phyloP scores from a whole-genome alignment of 2,888 invertebrate genomes.

The Cheilosia scutellata region DNA sequence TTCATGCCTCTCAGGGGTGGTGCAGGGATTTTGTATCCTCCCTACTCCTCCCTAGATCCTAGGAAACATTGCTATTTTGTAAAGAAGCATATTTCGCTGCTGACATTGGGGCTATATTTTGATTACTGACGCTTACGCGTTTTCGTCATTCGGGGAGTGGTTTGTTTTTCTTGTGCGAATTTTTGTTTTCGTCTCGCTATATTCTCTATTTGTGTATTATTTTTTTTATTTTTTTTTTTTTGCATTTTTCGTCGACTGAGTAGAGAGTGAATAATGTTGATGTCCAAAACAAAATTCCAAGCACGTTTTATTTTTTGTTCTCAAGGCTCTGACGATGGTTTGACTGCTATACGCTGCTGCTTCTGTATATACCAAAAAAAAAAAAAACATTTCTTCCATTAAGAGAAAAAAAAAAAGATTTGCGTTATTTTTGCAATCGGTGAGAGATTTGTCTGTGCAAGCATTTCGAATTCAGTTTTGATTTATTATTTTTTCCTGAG shows the following conservation, averaged over 20 bases:
- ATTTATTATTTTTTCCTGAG: background rate
- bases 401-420: background rate
- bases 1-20: background rate
- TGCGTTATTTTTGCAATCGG: background rate
- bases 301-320: slow-evolving; percentile 60
- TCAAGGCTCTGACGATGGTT: slow-evolving; percentile 48
- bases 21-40: background rate
- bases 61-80: slow-evolving; percentile 25
- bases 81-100: slow-evolving; percentile 32
- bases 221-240: slow-evolving; percentile 14
- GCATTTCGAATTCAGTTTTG: background rate
- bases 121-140: slow-evolving; percentile 39
- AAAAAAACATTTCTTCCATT: background rate
- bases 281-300: slow-evolving; percentile 63
- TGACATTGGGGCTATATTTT: slow-evolving; percentile 49
- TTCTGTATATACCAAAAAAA: background rate
- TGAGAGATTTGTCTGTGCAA: background rate
- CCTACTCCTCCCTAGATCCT: background rate
- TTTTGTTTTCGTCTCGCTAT: slow-evolving; percentile 38
- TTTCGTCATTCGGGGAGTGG: slow-evolving; percentile 50
- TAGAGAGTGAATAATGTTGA: slow-evolving; percentile 67
- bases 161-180: slow-evolving; percentile 57
- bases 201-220: slow-evolving; percentile 19
- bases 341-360: background rate
- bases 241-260: slow-evolving; percentile 3